Percentiles rank a stretch among this genome's conserved stretches.
Conservation (phyloP, 2,888 invertebrate genomes). For the Leptodirus hochenwartii region DNA sequence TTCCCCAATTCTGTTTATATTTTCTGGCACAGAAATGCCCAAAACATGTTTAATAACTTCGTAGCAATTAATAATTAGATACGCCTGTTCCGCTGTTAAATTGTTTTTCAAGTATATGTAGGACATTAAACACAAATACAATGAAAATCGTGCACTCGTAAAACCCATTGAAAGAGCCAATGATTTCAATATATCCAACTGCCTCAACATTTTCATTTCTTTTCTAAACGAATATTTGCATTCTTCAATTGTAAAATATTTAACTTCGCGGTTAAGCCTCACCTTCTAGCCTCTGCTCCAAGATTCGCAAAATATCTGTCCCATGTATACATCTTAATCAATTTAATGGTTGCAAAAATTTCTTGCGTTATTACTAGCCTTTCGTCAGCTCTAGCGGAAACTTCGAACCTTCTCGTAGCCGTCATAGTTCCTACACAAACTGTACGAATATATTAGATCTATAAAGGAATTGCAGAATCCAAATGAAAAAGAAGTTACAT, state of each 20-base stretch:
- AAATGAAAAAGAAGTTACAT: too few species aligned
- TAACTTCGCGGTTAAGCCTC: too few species aligned
- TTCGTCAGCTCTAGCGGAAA: slow-evolving; percentile 71
- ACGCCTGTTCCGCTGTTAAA: slow-evolving; percentile 68
- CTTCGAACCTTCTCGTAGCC: too few species aligned
- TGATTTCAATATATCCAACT: slow-evolving; percentile 20
- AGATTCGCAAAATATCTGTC: slow-evolving; percentile 62
- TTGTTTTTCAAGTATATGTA: slow-evolving; percentile 34
- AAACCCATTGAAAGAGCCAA: slow-evolving; percentile 18
- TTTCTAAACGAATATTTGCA: too few species aligned
- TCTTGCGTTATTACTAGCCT: slow-evolving; percentile 82
- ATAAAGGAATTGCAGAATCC: too few species aligned
- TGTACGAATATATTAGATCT: too few species aligned
- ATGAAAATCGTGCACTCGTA: slow-evolving; percentile 20
- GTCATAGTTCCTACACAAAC: too few species aligned
- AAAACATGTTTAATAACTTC: slow-evolving; percentile 70
- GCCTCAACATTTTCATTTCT: slow-evolving; percentile 39
- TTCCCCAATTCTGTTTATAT: slow-evolving; percentile 65
- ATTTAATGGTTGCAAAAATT: slow-evolving; percentile 63
- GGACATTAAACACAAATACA: slow-evolving; percentile 21
- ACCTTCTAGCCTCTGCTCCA: slow-evolving; percentile 54
- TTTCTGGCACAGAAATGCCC: slow-evolving; percentile 78
- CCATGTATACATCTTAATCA: slow-evolving; percentile 85
- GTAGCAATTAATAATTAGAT: slow-evolving; percentile 80
- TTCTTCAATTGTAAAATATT: too few species aligned